A percentile compares a stretch with the other conserved stretches of the same genome.
Evolutionary conservation across 2,888 invertebrate genomes (phyloP).

Genomic region (Melieria crassipennis): DNA sequence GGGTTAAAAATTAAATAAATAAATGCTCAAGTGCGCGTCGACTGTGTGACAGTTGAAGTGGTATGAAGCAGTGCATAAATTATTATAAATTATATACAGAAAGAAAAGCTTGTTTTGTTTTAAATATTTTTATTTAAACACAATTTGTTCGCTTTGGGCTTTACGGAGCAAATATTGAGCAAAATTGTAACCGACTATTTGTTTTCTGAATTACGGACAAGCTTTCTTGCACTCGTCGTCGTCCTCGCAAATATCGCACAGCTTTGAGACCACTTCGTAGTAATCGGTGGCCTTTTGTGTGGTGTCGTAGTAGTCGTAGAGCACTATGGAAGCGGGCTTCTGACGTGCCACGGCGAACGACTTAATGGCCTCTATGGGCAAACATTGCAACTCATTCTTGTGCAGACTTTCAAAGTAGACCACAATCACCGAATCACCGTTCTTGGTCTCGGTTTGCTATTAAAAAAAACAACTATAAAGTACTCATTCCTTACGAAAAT

Average conservation of each 20-base stretch:
- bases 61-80: too few relatives aligned
- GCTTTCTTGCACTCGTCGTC: constrained; percentile 58
- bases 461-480: neutral
- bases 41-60: too few relatives aligned
- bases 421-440: constrained; percentile 72
- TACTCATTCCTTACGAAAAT: neutral
- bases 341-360: constrained; percentile 87
- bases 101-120: too few relatives aligned
- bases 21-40: too few relatives aligned
- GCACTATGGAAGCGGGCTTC: constrained; percentile 83
- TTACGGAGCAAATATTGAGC: too few relatives aligned
- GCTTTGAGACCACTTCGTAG: constrained; percentile 59
- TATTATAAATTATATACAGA: too few relatives aligned
- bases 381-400: constrained; percentile 73
- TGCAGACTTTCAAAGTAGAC: constrained; percentile 78
- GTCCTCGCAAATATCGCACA: constrained; percentile 84
- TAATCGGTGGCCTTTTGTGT: constrained; percentile 63
- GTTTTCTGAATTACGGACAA: constrained; percentile 5
- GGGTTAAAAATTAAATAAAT: too few relatives aligned
- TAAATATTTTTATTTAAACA: too few relatives aligned
- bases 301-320: constrained; percentile 92
- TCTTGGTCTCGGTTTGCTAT: constrained; percentile 74
- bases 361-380: constrained; percentile 84
- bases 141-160: too few relatives aligned
- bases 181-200: too few relatives aligned